phyloP scores from a whole-genome alignment of 2,113 vertebrate species.

The Mormyrus lacerda region DNA sequence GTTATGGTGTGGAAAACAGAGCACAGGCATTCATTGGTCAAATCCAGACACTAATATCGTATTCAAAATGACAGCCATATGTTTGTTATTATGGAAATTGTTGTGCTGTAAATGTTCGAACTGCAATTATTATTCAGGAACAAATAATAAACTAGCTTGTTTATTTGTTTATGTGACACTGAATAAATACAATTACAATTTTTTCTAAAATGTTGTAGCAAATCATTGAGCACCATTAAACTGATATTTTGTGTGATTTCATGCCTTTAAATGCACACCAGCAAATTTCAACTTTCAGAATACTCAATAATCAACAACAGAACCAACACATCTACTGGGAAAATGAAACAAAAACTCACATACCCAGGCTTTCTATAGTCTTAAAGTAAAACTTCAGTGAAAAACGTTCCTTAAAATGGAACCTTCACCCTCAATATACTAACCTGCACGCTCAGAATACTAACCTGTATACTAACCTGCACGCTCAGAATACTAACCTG shows the following conservation, averaged over 20 bases:
- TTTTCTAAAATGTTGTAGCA: not conserved
- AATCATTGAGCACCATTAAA: not conserved
- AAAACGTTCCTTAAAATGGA: not conserved
- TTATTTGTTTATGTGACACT: not conserved
- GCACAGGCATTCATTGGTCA: not conserved
- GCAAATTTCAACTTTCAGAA: not conserved
- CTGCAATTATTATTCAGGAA: not conserved
- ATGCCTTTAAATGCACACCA: not conserved
- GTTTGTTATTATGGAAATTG: not conserved
- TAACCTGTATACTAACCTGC: no score
- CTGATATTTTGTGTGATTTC: not conserved
- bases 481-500: no score
- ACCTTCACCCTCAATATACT: not conserved
- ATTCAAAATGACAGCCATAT: not conserved
- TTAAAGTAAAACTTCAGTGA: not conserved
- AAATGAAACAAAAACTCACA: not conserved
- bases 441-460: no score
- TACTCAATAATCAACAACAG: not conserved
- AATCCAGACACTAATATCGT: not conserved
- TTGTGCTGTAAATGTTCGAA: not conserved
- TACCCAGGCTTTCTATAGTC: not conserved
- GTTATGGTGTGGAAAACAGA: not conserved
- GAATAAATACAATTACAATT: not conserved
- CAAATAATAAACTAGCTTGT: not conserved
- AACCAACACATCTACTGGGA: not conserved